A percentile compares a stretch with the other conserved stretches of the same genome.
Conservation (phyloP, 2,888 invertebrate species). For the Isotomurus palustris region DNA sequence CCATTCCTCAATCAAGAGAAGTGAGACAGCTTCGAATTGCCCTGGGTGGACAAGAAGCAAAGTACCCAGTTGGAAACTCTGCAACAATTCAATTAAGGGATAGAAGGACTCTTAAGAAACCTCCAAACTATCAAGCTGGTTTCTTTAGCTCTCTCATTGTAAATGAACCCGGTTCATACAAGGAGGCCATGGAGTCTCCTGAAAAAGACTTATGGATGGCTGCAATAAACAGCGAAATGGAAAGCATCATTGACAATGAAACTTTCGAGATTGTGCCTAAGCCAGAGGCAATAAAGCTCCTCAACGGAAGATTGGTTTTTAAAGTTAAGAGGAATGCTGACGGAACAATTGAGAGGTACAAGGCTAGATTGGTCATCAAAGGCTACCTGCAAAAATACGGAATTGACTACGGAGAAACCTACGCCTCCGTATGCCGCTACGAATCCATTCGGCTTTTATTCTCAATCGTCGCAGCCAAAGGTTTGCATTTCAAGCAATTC, state of each 20-base stretch:
- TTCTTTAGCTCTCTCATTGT: neutral
- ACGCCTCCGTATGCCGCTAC: neutral
- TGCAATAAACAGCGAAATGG: neutral
- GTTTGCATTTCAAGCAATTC: neutral
- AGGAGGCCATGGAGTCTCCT: neutral
- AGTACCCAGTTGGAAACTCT: too few relatives aligned
- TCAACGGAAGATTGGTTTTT: neutral
- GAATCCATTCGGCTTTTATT: neutral
- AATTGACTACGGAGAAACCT: conserved; percentile 1
- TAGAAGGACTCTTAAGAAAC: neutral
- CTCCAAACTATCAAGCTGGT: neutral
- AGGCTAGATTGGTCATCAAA: neutral
- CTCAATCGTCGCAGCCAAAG: neutral
- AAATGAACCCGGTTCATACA: neutral
- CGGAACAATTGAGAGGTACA: neutral
- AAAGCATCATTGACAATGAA: neutral
- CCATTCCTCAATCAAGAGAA: too few relatives aligned
- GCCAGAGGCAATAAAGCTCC: neutral
- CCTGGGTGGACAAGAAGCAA: too few relatives aligned
- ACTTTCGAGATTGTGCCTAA: neutral
- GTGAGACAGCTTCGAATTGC: too few relatives aligned
- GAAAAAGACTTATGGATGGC: neutral
- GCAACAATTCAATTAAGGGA: too few relatives aligned
- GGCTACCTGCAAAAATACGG: neutral
- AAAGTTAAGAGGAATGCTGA: neutral